These are phyloP conservation scores for Monodelphis domestica DNA, from an alignment of 2,797 vertebrate genomes.

Conservation along the genomic window DNA sequence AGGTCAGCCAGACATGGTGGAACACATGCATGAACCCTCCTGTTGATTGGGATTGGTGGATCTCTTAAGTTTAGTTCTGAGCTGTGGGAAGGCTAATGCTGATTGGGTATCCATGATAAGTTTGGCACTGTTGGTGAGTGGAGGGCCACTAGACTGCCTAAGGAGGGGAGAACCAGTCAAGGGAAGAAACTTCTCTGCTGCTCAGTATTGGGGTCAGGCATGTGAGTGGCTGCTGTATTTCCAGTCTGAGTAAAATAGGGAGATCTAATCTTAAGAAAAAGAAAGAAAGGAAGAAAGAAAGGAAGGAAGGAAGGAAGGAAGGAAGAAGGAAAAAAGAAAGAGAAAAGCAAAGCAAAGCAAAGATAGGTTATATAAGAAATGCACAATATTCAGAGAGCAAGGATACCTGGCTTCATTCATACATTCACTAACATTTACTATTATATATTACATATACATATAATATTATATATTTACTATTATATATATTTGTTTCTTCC, in stretches of 20 bases:
- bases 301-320: not conserved
- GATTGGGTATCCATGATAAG: not conserved
- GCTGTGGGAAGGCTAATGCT: not conserved
- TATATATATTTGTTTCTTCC: not conserved
- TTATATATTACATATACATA: too few relatives aligned
- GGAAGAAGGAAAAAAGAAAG: not conserved
- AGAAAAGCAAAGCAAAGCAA: not conserved
- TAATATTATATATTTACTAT: too few relatives aligned
- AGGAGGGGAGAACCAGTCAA: not conserved
- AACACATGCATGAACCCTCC: not conserved
- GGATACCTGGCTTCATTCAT: not conserved
- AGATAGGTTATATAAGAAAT: not conserved
- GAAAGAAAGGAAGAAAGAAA: too few relatives aligned
- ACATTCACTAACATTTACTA: not conserved
- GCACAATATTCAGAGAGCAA: not conserved
- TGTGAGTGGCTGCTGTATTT: not conserved
- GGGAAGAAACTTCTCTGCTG: not conserved
- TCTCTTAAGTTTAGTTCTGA: not conserved
- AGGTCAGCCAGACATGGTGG: not conserved
- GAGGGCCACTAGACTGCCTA: not conserved
- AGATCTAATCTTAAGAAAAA: not conserved
- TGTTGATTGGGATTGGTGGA: not conserved
- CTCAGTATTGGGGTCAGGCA: not conserved
- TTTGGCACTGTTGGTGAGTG: not conserved
- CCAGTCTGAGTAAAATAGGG: not conserved